phyloP scores from a whole-genome alignment of 2,797 vertebrate species.

The Schizopygopsis pylzovi region DNA sequence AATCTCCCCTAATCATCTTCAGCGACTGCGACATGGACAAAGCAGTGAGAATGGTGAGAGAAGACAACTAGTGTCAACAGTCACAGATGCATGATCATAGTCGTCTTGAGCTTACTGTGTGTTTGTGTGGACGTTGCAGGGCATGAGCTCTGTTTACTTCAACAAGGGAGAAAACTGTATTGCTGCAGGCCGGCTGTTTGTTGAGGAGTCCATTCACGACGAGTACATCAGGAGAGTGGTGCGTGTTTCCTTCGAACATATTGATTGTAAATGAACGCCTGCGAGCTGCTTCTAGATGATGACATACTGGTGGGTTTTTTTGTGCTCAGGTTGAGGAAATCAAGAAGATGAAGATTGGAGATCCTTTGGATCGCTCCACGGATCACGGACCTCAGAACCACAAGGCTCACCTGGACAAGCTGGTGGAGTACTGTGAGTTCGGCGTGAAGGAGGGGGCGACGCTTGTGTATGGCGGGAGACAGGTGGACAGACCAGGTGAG shows the following conservation, averaged over 20 bases:
- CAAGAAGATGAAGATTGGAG: conserved; percentile 96
- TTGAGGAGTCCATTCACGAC: conserved; percentile 95
- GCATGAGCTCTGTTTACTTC: conserved; percentile 96
- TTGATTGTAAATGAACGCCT: neutral
- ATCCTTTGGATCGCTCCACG: conserved; percentile 93
- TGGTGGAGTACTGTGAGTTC: conserved; percentile 91
- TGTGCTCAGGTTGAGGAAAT: conserved; percentile 89
- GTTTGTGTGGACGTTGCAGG: conserved; percentile 73
- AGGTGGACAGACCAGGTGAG: conserved; percentile 89
- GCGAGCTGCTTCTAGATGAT: neutral
- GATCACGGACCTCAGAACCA: conserved; percentile 98
- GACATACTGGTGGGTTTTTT: neutral
- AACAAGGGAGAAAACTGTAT: conserved; percentile 99
- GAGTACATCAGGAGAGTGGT: conserved; percentile 92
- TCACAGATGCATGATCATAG: neutral
- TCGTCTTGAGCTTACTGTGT: neutral
- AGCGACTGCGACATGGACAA: conserved; percentile 95
- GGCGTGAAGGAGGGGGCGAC: conserved; percentile 94
- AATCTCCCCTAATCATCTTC: conserved; percentile 97
- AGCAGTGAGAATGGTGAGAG: conserved; percentile 92
- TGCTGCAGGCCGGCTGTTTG: conserved; percentile 93
- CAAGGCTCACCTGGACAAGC: conserved; percentile 93
- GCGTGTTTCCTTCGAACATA: conserved; percentile 6
- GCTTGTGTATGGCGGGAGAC: conserved; percentile 86
- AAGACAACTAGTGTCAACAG: neutral